phyloP scores from a whole-genome alignment of 2,113 vertebrate genomes.

The Phoxinus phoxinus region DNA sequence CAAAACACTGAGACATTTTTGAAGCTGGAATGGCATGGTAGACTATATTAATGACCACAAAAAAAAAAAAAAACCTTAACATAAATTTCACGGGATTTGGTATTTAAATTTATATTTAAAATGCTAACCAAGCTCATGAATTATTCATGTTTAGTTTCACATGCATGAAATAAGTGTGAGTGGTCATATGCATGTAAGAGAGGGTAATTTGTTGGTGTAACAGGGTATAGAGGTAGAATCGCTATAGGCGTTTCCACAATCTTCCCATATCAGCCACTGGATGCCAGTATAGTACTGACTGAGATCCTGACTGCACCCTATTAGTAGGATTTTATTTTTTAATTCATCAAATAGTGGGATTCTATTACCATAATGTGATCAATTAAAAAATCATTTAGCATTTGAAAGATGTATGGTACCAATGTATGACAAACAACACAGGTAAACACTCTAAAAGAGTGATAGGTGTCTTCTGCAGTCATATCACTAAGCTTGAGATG shows the following conservation, averaged over 20 bases:
- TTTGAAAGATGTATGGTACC: not conserved
- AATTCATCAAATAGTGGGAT: not conserved
- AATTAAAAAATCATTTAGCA: not conserved
- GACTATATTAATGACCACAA: not conserved
- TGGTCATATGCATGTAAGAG: not conserved
- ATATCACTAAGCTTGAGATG: slow-evolving; percentile 1
- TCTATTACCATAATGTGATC: not conserved
- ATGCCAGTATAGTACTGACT: slow-evolving; percentile 48
- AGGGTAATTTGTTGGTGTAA: not conserved
- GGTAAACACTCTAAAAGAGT: not conserved
- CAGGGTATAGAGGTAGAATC: not conserved
- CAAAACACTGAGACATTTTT: not conserved
- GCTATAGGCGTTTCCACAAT: not conserved
- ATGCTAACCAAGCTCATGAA: slow-evolving; percentile 12
- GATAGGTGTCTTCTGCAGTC: not conserved
- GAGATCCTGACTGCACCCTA: not conserved
- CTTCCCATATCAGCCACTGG: slow-evolving; percentile 46
- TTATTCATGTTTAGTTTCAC: slow-evolving; percentile 30
- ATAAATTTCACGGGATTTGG: not conserved
- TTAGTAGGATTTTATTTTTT: not conserved
- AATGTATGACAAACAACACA: not conserved
- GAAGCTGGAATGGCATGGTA: not conserved
- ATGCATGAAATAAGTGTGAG: not conserved
- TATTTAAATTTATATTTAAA: slow-evolving; percentile 14
- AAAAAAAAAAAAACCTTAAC: not conserved